Evolutionary conservation across 2,797 vertebrate genomes (phyloP).

Genomic region (Coccyzus lansbergi): DNA sequence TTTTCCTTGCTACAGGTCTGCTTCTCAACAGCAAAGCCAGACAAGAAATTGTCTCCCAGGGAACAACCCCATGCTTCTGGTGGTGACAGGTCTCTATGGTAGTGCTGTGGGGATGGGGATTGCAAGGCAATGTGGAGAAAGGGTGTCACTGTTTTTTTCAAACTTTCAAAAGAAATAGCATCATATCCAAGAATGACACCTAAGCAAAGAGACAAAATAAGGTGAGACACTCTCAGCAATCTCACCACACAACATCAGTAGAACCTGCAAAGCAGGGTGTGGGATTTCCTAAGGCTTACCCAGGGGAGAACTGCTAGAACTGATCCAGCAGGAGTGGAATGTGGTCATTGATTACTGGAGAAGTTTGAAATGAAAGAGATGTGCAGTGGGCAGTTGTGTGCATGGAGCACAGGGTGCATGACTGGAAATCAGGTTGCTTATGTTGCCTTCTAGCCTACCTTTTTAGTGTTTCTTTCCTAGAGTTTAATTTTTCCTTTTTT

Average conservation of each 20-base stretch:
- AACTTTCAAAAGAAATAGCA: background rate
- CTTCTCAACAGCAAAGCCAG: background rate
- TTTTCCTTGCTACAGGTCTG: background rate
- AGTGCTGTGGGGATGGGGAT: fast-evolving
- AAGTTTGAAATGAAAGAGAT: background rate
- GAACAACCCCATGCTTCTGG: background rate
- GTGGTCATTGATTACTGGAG: background rate
- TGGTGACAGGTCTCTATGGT: background rate
- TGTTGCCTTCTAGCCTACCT: background rate
- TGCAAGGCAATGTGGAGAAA: background rate
- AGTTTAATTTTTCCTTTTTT: background rate
- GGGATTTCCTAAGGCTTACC: background rate
- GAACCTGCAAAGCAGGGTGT: fast-evolving
- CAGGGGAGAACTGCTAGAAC: background rate
- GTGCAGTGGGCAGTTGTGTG: fast-evolving
- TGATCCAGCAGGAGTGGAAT: background rate
- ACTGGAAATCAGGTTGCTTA: background rate
- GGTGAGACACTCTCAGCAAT: fast-evolving
- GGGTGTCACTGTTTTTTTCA: background rate
- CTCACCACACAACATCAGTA: background rate
- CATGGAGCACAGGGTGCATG: background rate
- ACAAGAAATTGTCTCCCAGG: background rate
- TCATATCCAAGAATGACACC: background rate
- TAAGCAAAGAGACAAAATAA: background rate
- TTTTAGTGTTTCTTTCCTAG: background rate